phyloP scores from a whole-genome alignment of 2,797 vertebrate genomes.

The Urophycis tenuis region DNA sequence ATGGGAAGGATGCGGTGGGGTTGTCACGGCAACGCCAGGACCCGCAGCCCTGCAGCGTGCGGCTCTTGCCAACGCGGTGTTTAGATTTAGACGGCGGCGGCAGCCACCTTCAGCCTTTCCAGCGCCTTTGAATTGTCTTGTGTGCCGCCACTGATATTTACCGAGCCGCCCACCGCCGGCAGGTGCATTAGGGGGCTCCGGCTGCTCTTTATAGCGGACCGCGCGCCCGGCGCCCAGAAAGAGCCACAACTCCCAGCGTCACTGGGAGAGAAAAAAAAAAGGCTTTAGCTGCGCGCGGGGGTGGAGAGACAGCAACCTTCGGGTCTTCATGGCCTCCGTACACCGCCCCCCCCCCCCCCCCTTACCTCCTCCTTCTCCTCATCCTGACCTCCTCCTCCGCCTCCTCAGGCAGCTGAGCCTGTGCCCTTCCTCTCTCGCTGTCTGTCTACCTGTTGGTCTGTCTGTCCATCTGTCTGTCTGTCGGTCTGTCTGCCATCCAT shows the following conservation, averaged over 20 bases:
- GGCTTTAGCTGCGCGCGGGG: conserved; percentile 41
- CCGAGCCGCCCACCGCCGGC: neutral
- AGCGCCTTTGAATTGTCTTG: neutral
- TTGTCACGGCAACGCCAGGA: conserved; percentile 64
- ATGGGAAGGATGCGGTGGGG: conserved; percentile 49
- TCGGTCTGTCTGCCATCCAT: conserved; percentile 43
- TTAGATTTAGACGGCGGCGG: neutral
- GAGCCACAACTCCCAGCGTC: neutral
- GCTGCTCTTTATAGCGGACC: neutral
- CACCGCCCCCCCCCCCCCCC: conserved; percentile 44
- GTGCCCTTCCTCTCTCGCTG: neutral
- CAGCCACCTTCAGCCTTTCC: neutral
- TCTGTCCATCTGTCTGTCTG: conserved; percentile 27
- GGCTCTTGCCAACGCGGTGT: neutral
- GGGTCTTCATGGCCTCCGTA: conserved; percentile 36
- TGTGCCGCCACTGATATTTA: neutral
- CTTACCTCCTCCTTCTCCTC: neutral
- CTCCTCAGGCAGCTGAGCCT: conserved; percentile 13
- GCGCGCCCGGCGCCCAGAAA: neutral
- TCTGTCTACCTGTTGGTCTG: neutral
- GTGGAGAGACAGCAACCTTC: conserved; percentile 41
- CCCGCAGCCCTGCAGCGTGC: neutral
- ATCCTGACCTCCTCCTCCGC: conserved; percentile 35
- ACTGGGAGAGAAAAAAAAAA: neutral
- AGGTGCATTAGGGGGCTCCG: neutral